Base-by-base conservation (phyloP, 2,113 vertebrate species). In the Strigops habroptila region DNA sequence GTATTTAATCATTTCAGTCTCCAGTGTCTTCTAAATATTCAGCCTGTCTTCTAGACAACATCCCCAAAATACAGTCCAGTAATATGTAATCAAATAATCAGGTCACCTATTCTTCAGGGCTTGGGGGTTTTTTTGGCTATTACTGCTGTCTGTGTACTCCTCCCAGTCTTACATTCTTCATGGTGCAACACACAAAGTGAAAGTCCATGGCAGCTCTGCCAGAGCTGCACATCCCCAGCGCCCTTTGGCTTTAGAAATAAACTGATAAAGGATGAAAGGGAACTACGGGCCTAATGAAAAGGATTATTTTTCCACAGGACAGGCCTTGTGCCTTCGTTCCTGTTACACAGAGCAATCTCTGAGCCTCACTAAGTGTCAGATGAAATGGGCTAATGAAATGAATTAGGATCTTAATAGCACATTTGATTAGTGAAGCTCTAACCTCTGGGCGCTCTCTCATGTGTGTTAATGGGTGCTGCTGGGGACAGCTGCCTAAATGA, bases 351-450 rank as follows among this genome's bases (percentile, higher is more conserved):
- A 76, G 87, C 87, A 62, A 62, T 73, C 74, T 73, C 81, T 15
- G 77, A 92, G 93, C 86, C 91, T 76, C 68, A 6, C 49, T 75
- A 18, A 92, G 82, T 70, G 93, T 95, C 93, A 92, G 35, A 93
- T 88, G 94, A 77, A 94, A 93, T 0, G 23, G 93, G 51, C 67
- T 95, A 85, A 95, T 95, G 94, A 77, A 95, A 94, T 46, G 90
- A 87, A 95, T 96, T 91, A 94, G 91, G 88, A 88, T 93, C 71
- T 93, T 95, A 95, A 91, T 51, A 82, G 93, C 75, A 86, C 87
- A 62, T 95, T 93, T 80, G 94, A 80, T 96, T 89, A 94, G 91
- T 13, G 78, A 41, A 74, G 87, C 90, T 90, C 84, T 91, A 87
- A 82, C 85, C 93, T 91, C 93, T 23, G 7, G 95, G 85, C 87